Conservation (phyloP, 2,797 vertebrate species). For the Enteromius mattozi region DNA sequence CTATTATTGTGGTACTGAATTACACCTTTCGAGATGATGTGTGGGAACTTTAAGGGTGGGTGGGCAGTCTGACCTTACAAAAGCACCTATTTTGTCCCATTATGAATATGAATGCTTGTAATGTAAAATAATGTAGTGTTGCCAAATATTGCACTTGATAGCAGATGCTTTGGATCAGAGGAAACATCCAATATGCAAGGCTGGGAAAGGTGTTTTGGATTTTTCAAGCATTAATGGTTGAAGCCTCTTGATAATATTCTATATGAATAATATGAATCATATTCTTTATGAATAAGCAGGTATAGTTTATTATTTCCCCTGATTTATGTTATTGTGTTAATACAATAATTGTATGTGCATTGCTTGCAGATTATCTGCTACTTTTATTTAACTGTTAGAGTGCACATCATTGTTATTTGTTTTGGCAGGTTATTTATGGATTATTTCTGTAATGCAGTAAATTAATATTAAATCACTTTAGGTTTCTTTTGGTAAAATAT, state of each 20-base stretch:
- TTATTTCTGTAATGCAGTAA: no score
- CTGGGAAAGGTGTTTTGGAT: background rate
- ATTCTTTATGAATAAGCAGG: background rate
- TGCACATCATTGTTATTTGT: background rate
- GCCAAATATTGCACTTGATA: background rate
- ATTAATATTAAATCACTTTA: background rate
- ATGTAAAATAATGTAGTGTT: background rate
- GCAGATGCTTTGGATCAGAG: background rate
- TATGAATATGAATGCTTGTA: background rate
- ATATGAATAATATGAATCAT: no score
- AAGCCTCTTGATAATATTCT: background rate
- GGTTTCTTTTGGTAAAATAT: background rate
- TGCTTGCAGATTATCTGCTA: background rate
- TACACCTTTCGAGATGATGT: constrained; percentile 15
- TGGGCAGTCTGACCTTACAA: background rate
- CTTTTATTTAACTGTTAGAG: background rate
- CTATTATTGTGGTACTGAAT: background rate
- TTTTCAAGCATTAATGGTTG: background rate
- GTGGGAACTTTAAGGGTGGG: background rate
- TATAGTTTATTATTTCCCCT: background rate
- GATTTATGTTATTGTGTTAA: background rate
- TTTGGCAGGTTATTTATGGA: background rate
- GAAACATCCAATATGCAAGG: background rate
- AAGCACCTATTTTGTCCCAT: background rate
- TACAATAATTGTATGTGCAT: background rate